phyloP scores from a whole-genome alignment of 2,113 vertebrate genomes.

The Tetrax tetrax region DNA sequence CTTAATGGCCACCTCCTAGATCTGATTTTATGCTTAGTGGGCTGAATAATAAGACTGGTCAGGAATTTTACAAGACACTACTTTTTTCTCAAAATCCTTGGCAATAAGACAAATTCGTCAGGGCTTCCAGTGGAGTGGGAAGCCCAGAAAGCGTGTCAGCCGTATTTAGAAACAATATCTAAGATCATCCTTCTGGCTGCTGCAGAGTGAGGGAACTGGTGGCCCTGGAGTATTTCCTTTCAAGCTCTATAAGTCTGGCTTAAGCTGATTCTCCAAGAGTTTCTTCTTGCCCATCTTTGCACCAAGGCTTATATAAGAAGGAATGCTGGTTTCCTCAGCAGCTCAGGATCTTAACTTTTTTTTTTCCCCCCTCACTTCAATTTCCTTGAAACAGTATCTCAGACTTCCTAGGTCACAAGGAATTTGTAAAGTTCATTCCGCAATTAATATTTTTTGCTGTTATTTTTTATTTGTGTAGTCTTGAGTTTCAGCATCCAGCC shows the following conservation, averaged over 20 bases:
- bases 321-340: neutral
- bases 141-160: neutral
- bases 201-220: neutral
- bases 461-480: neutral
- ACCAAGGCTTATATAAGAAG: neutral
- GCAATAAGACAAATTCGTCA: neutral
- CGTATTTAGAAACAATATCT: neutral
- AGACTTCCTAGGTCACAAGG: neutral
- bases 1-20: neutral
- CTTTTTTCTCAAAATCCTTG: neutral
- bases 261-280: neutral
- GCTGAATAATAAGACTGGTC: constrained; percentile 24
- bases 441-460: neutral
- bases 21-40: constrained; percentile 50
- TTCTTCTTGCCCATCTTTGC: neutral
- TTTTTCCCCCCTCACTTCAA: neutral
- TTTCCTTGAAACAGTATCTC: neutral
- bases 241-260: neutral
- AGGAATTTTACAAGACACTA: neutral
- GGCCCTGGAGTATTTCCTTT: neutral
- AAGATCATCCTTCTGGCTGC: neutral
- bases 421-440: neutral
- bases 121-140: neutral
- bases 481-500: neutral
- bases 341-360: neutral